Evolutionary conservation across 2,113 vertebrate genomes (phyloP), one percentile per base, ranked within the genome.

Genomic region (Xiphorhynchus elegans): DNA sequence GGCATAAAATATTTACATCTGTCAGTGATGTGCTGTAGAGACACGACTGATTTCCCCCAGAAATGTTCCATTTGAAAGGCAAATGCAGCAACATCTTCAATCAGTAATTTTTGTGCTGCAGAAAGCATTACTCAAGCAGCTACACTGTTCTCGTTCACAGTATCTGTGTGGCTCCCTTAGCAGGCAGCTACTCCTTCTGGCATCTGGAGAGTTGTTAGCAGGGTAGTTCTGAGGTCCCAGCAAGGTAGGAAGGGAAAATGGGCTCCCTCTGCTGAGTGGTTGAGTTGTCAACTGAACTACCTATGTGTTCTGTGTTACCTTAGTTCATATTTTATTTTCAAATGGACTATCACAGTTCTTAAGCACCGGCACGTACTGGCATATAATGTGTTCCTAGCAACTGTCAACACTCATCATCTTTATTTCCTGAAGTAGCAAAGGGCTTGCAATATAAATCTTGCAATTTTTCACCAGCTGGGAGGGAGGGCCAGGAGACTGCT

Each of bases 201-300:
- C 25, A 46, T 35, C 73, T 70, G 39, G 0, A 7, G 28, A 26
- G 55, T 5, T 88, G 86, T 55, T 10, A 24, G 35, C 11, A 1
- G 47, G 21, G 52, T 17, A 29, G 21, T n/a, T 46, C 44, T 12
- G 37, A 60, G 24, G 31, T 5, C 17, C 46, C 60, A n/a, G 70
- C 14, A 47, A 31, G 8, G 26, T 42, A 63, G 39, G 9, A 42
- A 63, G 95, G 44, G 95, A 92, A 96, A 96, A 89, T 96, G 90
- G 90, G 92, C 96, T 96, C 96, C 96, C 96, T 96, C 96, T 97
- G 96, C 79, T 96, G 96, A 95, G 66, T 70, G 56, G 24, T 19
- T 68, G 72, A 56, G 93, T 72, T 89, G 79, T 95, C 93, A 89
- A 7, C 42, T 7, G 60, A 88, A 13, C 29, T 11, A 3, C 12